These are phyloP conservation scores for Saimiri boliviensis DNA, from an alignment of 2,113 vertebrate genomes.

Conservation along the genomic window DNA sequence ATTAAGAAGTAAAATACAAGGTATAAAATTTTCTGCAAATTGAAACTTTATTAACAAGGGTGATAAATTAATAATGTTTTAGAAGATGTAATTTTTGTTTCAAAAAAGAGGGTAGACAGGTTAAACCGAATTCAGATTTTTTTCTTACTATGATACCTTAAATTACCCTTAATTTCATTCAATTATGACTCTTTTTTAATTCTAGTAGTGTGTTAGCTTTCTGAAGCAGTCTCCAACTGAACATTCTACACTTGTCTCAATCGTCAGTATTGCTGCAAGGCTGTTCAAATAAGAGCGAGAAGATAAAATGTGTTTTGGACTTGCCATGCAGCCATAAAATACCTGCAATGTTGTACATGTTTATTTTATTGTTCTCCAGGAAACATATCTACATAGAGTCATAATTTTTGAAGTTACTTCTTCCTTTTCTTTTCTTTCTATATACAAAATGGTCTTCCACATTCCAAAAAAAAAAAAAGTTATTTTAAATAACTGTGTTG, in stretches of 20 bases:
- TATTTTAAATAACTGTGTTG: not conserved
- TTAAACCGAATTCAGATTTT: constrained; percentile 65
- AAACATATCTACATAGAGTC: not conserved
- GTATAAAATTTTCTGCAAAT: constrained; percentile 60
- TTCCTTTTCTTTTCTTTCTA: not conserved
- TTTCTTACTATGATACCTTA: constrained; percentile 61
- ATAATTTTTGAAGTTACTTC: not conserved
- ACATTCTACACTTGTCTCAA: not conserved
- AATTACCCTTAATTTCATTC: constrained; percentile 71
- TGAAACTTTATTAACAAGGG: constrained; percentile 73
- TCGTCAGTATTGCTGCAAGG: not conserved
- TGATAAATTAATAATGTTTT: constrained; percentile 70
- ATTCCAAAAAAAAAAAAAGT: not conserved
- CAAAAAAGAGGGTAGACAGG: constrained; percentile 71
- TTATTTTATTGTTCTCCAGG: not conserved
- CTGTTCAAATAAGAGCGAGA: not conserved
- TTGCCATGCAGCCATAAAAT: not conserved
- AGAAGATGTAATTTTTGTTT: constrained; percentile 60
- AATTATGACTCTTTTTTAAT: constrained; percentile 46
- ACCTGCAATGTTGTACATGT: not conserved
- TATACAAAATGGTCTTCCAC: not conserved
- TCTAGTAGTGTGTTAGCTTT: not conserved
- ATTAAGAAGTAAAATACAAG: constrained; percentile 56
- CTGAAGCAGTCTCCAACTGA: not conserved
- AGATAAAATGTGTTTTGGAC: not conserved